These are phyloP conservation scores for Metellina segmentata DNA, from an alignment of 2,888 invertebrate species.

Conservation along the genomic window DNA sequence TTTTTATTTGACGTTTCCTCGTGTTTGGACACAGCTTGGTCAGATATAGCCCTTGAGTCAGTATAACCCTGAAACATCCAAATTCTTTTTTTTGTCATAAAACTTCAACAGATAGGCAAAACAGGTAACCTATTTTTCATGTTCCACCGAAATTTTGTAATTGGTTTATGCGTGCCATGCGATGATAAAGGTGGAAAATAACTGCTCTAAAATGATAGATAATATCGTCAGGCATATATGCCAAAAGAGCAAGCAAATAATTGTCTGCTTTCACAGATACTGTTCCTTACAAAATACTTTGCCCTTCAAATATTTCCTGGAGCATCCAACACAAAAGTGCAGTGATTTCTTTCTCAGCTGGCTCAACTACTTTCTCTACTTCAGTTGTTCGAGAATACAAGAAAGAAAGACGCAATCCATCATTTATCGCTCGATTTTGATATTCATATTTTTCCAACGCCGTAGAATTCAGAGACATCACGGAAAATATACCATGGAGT, in stretches of 20 bases:
- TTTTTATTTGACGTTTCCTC: no score
- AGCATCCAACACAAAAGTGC: background rate
- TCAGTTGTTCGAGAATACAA: background rate
- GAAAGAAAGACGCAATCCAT: slow-evolving; percentile 11
- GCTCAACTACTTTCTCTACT: background rate
- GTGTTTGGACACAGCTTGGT: no score
- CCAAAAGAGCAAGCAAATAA: background rate
- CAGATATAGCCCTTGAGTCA: no score
- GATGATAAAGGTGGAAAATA: no score
- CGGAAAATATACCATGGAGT: background rate
- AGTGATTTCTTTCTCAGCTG: background rate
- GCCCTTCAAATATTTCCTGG: background rate
- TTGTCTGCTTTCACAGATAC: background rate
- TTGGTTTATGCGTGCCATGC: no score
- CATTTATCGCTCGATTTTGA: slow-evolving; percentile 26
- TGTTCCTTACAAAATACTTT: background rate
- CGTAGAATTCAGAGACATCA: background rate
- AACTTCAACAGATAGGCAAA: no score
- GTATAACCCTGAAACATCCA: no score
- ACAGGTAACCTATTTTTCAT: no score
- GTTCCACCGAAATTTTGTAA: no score
- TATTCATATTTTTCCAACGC: background rate
- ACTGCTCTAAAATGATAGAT: no score
- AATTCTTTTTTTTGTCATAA: no score
- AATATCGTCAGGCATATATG: no score